Conservation (phyloP, 2,888 invertebrate species). For the Melanchra persicariae region DNA sequence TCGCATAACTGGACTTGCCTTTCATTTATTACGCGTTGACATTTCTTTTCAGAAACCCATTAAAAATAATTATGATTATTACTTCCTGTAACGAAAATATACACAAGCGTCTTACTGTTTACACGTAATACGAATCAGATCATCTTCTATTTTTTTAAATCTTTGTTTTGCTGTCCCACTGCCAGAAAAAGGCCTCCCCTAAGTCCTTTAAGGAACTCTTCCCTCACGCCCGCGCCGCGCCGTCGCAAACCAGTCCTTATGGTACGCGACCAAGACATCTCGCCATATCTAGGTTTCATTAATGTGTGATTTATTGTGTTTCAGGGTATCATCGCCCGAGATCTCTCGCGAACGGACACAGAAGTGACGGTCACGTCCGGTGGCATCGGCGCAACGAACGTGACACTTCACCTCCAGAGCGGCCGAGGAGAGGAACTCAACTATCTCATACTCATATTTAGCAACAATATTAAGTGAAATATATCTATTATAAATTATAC, state of each 20-base stretch:
- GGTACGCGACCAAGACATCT: not conserved
- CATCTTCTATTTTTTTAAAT: too few species aligned
- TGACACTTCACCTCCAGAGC: conserved; percentile 82
- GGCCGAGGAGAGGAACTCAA: conserved; percentile 82
- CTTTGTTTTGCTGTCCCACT: too few species aligned
- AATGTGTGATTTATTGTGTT: conserved; percentile 48
- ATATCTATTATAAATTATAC: conserved; percentile 32
- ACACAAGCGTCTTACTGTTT: too few species aligned
- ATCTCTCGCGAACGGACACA: conserved; percentile 80
- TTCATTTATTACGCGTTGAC: too few species aligned
- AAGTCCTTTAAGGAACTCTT: too few species aligned
- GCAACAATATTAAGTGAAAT: conserved; percentile 63
- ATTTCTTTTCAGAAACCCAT: too few species aligned
- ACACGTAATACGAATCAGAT: too few species aligned
- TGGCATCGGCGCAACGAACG: conserved; percentile 82
- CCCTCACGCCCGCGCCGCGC: too few species aligned
- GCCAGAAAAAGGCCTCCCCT: not conserved
- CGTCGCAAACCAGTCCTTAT: not conserved
- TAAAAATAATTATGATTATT: too few species aligned
- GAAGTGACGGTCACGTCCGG: conserved; percentile 82
- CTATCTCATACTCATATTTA: conserved; percentile 85
- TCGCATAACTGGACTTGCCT: not conserved
- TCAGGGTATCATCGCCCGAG: conserved; percentile 84
- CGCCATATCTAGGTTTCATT: not conserved
- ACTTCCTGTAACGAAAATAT: too few species aligned